phyloP scores from a whole-genome alignment of 2,113 vertebrate genomes.

The Halcyon malimbica region DNA sequence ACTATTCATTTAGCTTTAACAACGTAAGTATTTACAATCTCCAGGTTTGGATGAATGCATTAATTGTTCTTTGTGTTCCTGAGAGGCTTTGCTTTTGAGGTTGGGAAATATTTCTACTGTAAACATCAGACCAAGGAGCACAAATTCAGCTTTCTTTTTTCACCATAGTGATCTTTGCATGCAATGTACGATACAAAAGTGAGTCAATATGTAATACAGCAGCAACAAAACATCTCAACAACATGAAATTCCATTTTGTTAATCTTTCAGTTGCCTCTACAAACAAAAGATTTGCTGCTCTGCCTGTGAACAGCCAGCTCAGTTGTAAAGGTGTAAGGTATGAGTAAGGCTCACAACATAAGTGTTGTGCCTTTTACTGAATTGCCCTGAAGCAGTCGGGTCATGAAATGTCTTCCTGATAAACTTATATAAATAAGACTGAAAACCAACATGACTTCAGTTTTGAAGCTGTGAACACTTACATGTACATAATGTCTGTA shows the following conservation, averaged over 20 bases:
- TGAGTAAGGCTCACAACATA: background rate
- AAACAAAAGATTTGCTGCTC: slow-evolving; percentile 18
- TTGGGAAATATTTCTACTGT: slow-evolving; percentile 56
- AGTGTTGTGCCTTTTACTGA: background rate
- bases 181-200: background rate
- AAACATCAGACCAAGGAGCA: slow-evolving; percentile 39
- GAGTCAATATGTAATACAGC: background rate
- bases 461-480: background rate
- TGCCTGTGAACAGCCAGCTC: background rate
- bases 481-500: background rate
- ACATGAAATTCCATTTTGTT: background rate
- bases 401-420: background rate
- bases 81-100: background rate
- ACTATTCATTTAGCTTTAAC: background rate
- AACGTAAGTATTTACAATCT: slow-evolving; percentile 8
- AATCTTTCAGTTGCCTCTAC: background rate
- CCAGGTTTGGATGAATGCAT: slow-evolving; percentile 16
- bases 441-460: background rate
- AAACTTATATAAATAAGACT: background rate
- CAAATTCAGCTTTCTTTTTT: slow-evolving; percentile 39
- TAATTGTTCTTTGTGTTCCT: slow-evolving; percentile 27
- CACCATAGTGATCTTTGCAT: slow-evolving; percentile 41
- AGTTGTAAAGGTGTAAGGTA: background rate
- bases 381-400: background rate
- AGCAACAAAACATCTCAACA: background rate